These are phyloP conservation scores for Psittacus erithacus DNA, from an alignment of 2,113 vertebrate genomes.

Conservation along the genomic window DNA sequence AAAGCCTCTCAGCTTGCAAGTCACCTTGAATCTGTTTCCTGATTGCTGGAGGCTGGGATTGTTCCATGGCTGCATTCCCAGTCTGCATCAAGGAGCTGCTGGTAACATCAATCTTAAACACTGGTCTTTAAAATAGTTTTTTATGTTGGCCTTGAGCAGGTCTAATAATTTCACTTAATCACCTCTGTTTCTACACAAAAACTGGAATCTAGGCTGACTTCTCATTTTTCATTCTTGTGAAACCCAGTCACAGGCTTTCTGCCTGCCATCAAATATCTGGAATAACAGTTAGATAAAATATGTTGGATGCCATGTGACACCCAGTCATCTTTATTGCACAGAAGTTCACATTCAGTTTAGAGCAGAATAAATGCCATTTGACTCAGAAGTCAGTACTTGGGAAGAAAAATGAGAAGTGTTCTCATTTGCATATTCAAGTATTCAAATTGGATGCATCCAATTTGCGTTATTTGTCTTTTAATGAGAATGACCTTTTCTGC, in stretches of 20 bases:
- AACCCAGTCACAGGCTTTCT: conserved; percentile 14
- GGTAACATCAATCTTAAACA: conserved; percentile 12
- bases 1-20: conserved; percentile 30
- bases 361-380: conserved; percentile 43
- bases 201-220: conserved; percentile 16
- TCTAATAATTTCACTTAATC: conserved; percentile 64
- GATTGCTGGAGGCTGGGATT: conserved; percentile 43
- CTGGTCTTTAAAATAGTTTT: conserved; percentile 40
- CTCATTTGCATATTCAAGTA: not conserved
- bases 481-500: conserved; percentile 30
- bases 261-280: conserved; percentile 33
- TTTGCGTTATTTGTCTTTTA: conserved; percentile 27
- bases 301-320: conserved; percentile 14
- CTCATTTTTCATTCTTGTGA: conserved; percentile 49
- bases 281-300: conserved; percentile 37
- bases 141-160: conserved; percentile 52
- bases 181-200: conserved; percentile 50
- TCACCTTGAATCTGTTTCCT: conserved; percentile 65
- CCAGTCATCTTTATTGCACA: conserved; percentile 32
- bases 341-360: conserved; percentile 18
- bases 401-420: conserved; percentile 32
- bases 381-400: conserved; percentile 7
- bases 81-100: conserved; percentile 48
- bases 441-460: conserved; percentile 39
- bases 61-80: conserved; percentile 68